Base-by-base conservation (phyloP, 2,113 vertebrate genomes). In the Dascyllus trimaculatus region DNA sequence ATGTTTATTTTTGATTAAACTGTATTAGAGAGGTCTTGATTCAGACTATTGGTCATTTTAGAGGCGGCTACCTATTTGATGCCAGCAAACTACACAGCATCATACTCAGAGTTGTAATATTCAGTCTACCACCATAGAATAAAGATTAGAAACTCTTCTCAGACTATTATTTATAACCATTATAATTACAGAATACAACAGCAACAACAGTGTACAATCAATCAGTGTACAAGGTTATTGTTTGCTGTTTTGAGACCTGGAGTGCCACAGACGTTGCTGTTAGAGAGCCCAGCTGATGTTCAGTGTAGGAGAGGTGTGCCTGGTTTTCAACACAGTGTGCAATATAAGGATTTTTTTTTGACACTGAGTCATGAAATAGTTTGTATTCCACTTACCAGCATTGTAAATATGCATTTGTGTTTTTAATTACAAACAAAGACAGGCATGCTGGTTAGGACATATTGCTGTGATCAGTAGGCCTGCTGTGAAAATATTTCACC, bases 401-500 rank as follows among this genome's bases (percentile, higher is more conserved):
- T 6, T 10, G 51, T 58, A 66, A 82, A 62, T 19, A n/a, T 9
- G 26, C 17, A 18, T 38, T 13, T 43, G 71, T 64, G 22, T 35
- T 65, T 62, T 13, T 57, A 40, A 79, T 35, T 53, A 40, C 1
- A 0, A 8, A 49, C 22, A 51, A 18, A 52, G 24, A 26, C 57
- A 25, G 17, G 22, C 21, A 17, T 43, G 60, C 58, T 9, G 63
- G 24, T 64, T 22, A 24, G 35, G n/a, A 56, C 43, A 22, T 18
- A n/a, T 15, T 48, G 57, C 29, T 86, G 63, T 56, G 11, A 72
- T 54, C 58, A 63, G 21, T 19, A 64, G 26, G n/a, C 15, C 49
- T 64, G 40, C 7, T 43, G 32, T 64, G 46, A n/a, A 35, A 77
- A 0, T 38, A 2, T 19, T 18, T 63, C 54, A 61, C 66, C 43